A percentile compares a stretch with the other conserved stretches of the same genome.
phyloP scores from a whole-genome alignment of 2,113 vertebrate species.

The Aspidoscelis tigris region DNA sequence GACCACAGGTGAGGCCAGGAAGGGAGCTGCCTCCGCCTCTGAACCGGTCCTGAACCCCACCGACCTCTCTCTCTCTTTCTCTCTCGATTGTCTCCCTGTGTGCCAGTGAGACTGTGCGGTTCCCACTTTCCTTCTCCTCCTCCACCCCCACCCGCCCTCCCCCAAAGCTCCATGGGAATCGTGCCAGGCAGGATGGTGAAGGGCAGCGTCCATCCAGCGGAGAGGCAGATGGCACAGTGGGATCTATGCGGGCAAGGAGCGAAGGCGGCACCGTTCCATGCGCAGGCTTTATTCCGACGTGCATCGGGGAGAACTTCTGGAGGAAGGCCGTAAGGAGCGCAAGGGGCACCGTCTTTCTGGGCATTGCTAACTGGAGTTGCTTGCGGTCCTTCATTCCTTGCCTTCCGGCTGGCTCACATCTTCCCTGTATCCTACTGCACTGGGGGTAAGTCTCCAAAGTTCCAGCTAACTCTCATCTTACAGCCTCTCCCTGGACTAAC shows the following conservation, averaged over 20 bases:
- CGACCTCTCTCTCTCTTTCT: too few species aligned
- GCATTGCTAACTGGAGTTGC: conserved; percentile 23
- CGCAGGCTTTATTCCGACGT: not conserved
- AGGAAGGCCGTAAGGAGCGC: conserved; percentile 17
- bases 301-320: not conserved
- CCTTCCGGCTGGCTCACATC: not conserved
- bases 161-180: conserved; percentile 25
- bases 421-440: conserved; percentile 42
- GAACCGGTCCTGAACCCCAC: not conserved
- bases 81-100: not conserved
- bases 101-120: too few species aligned
- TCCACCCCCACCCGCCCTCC: not conserved
- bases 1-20: not conserved
- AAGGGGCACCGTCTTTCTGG: not conserved
- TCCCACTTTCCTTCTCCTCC: not conserved
- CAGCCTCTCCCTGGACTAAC: not conserved
- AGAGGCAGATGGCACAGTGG: conserved; percentile 20
- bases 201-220: conserved; percentile 46
- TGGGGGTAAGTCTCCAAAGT: conserved; percentile 46
- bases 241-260: conserved; percentile 46
- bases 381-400: conserved; percentile 6
- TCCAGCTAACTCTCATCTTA: not conserved
- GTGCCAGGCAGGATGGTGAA: conserved; percentile 60
- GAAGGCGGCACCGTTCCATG: conserved; percentile 47
- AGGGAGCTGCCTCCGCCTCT: not conserved